Evolutionary conservation across 2,797 vertebrate genomes (phyloP).

Genomic region (Hemitrygon akajei): DNA sequence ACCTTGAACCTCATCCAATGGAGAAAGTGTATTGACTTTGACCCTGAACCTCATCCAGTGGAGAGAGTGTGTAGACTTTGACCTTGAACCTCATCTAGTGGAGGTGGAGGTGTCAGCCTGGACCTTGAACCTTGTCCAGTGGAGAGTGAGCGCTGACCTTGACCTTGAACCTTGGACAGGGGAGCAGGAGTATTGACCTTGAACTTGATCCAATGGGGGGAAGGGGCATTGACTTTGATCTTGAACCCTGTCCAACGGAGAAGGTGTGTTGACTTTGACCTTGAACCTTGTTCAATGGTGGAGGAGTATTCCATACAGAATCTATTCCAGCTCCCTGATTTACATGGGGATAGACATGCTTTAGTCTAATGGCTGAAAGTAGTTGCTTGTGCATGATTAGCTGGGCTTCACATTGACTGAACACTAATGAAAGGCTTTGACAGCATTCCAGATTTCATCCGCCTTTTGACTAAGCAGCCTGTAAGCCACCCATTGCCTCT

Average conservation of each 20-base stretch:
- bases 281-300: not conserved
- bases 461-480: not conserved
- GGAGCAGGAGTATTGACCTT: too few relatives aligned
- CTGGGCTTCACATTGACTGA: not conserved
- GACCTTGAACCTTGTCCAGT: too few relatives aligned
- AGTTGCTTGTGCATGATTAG: not conserved
- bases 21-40: too few relatives aligned
- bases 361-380: not conserved
- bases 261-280: not conserved
- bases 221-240: too few relatives aligned
- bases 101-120: too few relatives aligned
- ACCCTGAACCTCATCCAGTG: too few relatives aligned
- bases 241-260: not conserved
- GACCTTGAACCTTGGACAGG: too few relatives aligned
- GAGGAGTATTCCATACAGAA: not conserved
- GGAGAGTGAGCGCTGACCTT: too few relatives aligned
- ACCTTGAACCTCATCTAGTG: too few relatives aligned
- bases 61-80: too few relatives aligned
- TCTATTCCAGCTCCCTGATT: not conserved
- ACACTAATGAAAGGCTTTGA: not conserved
- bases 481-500: not conserved
- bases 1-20: too few relatives aligned
- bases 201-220: too few relatives aligned
- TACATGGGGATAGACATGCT: not conserved
- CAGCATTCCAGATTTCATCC: not conserved